Percentiles rank a stretch among this genome's conserved stretches.
Evolutionary conservation across 2,797 vertebrate genomes (phyloP).

Genomic region (Cyprinella venusta): DNA sequence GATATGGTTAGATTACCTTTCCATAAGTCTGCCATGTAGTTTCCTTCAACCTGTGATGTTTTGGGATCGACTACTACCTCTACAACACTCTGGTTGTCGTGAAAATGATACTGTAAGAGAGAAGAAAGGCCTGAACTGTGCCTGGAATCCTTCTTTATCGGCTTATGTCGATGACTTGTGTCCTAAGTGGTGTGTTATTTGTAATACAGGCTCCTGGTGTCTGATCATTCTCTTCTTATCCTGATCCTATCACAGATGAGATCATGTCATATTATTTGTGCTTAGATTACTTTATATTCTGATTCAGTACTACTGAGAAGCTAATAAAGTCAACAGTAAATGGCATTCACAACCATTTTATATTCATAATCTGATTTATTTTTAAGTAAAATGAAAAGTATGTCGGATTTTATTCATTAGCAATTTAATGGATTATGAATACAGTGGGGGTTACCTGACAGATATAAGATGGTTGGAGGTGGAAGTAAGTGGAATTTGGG

Average conservation of each 20-base stretch:
- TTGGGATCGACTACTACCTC: background rate
- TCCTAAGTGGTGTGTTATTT: conserved; percentile 15
- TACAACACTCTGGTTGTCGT: background rate
- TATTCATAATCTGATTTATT: background rate
- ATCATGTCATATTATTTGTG: background rate
- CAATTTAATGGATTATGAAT: background rate
- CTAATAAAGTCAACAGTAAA: background rate
- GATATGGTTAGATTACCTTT: conserved; percentile 8
- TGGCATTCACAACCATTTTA: background rate
- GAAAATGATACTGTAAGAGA: background rate
- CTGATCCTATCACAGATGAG: conserved; percentile 2
- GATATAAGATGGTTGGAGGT: background rate
- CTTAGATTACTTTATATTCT: background rate
- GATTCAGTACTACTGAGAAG: background rate
- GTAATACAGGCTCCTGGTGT: conserved; percentile 13
- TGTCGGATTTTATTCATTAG: background rate
- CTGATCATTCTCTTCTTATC: conserved; percentile 18
- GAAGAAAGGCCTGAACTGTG: conserved; percentile 21
- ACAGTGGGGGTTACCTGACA: background rate
- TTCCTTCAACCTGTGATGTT: background rate
- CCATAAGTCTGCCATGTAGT: background rate
- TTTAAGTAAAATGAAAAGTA: background rate
- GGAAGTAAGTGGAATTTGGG: background rate
- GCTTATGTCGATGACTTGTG: conserved; percentile 1
- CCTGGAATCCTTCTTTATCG: conserved; percentile 16